phyloP scores from a whole-genome alignment of 2,113 vertebrate species.

The Columbina picui region DNA sequence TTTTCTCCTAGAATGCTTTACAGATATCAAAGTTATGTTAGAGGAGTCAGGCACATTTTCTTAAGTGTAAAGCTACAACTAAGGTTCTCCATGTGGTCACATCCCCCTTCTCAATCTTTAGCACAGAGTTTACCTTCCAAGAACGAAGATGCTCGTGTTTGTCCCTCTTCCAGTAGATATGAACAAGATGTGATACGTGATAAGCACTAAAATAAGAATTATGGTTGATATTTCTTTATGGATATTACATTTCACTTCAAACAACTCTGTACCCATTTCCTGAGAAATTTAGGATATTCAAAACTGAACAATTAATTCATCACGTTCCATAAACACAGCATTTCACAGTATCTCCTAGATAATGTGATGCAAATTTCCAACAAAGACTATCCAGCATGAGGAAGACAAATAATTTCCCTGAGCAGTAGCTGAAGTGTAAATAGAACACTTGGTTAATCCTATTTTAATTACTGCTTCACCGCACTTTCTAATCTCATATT shows the following conservation, averaged over 20 bases:
- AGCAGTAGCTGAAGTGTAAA: not conserved
- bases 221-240: not conserved
- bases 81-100: not conserved
- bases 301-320: not conserved
- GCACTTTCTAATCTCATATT: not conserved
- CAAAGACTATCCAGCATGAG: not conserved
- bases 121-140: not conserved
- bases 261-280: not conserved
- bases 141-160: not conserved
- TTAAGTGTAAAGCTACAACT: not conserved
- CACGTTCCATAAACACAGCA: not conserved
- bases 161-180: not conserved
- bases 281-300: not conserved
- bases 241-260: not conserved
- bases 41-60: not conserved
- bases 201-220: not conserved
- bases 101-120: not conserved
- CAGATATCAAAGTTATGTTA: not conserved
- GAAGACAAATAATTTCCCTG: not conserved
- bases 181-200: not conserved
- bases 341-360: not conserved
- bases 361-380: not conserved
- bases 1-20: not conserved
- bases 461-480: not conserved
- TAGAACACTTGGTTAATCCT: not conserved